These are phyloP conservation scores for Pseudomyrmex pallidus DNA, from an alignment of 1,140 invertebrate genomes.

Conservation along the genomic window DNA sequence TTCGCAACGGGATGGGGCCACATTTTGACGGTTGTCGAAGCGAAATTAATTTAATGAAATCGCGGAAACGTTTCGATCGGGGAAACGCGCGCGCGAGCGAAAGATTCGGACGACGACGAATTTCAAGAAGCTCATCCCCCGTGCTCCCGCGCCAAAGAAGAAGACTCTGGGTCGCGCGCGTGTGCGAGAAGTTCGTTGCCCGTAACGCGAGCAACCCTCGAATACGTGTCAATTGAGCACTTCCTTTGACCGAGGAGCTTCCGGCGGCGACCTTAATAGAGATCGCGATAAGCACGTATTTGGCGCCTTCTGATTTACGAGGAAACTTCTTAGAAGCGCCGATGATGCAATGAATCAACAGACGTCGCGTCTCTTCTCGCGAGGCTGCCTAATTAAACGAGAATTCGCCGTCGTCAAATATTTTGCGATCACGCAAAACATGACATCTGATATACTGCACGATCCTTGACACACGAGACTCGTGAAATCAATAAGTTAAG, in stretches of 20 bases:
- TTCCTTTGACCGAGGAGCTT: constrained; percentile 2
- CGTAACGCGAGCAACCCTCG: not conserved
- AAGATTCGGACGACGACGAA: constrained; percentile 13
- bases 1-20: not conserved
- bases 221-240: constrained; percentile 20
- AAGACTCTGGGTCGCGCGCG: not conserved
- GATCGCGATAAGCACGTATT: constrained; percentile 29
- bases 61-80: constrained; percentile 33
- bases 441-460: too few species aligned
- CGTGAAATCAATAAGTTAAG: constrained; percentile 28
- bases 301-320: constrained; percentile 32
- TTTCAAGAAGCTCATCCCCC: constrained; percentile 10
- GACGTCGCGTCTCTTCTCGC: not conserved
- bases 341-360: constrained; percentile 16
- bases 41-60: constrained; percentile 61
- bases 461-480: too few species aligned
- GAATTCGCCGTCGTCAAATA: not conserved
- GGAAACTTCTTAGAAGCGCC: not conserved
- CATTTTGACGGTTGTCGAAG: constrained; percentile 35
- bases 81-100: constrained; percentile 1
- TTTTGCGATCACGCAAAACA: not conserved
- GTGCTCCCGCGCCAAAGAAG: not conserved
- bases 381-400: not conserved
- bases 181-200: not conserved
- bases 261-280: constrained; percentile 2